Evolutionary conservation across 2,888 invertebrate genomes (phyloP).

Genomic region (Crematogaster levior): DNA sequence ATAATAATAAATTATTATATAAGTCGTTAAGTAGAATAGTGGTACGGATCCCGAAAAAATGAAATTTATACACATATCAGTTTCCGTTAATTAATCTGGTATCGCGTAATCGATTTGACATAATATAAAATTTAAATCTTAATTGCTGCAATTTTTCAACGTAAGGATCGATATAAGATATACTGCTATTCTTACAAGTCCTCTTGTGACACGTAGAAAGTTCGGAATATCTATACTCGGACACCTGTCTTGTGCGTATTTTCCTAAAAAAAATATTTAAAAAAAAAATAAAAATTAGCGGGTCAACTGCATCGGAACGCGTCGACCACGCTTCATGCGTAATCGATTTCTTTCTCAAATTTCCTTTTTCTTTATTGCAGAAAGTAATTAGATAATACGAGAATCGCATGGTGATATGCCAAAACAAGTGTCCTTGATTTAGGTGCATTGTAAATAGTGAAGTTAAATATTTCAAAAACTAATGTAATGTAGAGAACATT

Average conservation of each 20-base stretch:
- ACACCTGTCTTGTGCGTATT: conserved; percentile 21
- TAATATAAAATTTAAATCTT: background rate
- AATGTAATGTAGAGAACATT: conserved; percentile 73
- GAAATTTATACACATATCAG: background rate
- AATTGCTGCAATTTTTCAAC: conserved; percentile 10
- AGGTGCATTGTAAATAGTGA: conserved; percentile 76
- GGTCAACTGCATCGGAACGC: conserved; percentile 2
- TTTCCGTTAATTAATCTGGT: background rate
- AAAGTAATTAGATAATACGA: background rate
- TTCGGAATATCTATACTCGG: conserved; percentile 18
- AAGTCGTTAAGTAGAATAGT: background rate
- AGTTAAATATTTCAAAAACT: conserved; percentile 61
- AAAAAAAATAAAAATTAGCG: background rate
- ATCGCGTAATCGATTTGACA: background rate
- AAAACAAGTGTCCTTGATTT: conserved; percentile 56
- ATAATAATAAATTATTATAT: conserved; percentile 4
- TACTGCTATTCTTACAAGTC: background rate
- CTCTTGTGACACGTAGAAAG: background rate
- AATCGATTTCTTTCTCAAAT: background rate
- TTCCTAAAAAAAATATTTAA: background rate
- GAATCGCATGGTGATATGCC: conserved; percentile 30
- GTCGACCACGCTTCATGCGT: background rate
- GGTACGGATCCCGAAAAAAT: background rate
- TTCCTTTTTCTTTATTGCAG: background rate
- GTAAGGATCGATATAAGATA: background rate